These are phyloP conservation scores for Pemphredon lugubris DNA, from an alignment of 2,888 invertebrate genomes.

Conservation along the genomic window DNA sequence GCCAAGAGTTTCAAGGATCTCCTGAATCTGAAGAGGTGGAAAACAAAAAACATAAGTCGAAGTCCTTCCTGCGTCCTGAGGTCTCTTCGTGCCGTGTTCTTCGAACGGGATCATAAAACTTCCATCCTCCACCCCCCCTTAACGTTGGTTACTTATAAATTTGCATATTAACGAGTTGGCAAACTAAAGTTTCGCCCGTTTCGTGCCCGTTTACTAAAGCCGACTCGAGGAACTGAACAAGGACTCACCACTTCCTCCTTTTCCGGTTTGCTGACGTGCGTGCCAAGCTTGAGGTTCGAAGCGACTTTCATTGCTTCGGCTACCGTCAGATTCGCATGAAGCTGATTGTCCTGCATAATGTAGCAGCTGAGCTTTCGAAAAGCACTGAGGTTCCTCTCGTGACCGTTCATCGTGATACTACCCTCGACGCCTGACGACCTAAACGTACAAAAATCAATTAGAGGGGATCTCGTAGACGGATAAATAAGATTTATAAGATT, in stretches of 20 bases:
- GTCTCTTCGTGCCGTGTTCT: too few relatives aligned
- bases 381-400: conserved; percentile 90
- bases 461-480: too few relatives aligned
- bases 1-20: conserved; percentile 94
- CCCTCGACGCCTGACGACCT: conserved; percentile 86
- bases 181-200: too few relatives aligned
- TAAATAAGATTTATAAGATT: too few relatives aligned
- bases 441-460: too few relatives aligned
- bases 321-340: conserved; percentile 95
- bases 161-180: too few relatives aligned
- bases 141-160: too few relatives aligned
- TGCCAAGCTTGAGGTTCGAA: conserved; percentile 93
- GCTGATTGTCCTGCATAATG: conserved; percentile 97
- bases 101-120: too few relatives aligned
- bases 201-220: too few relatives aligned
- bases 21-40: conserved; percentile 91
- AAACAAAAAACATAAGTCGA: neutral
- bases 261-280: conserved; percentile 85
- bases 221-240: too few relatives aligned
- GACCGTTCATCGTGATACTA: conserved; percentile 92
- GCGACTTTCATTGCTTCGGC: conserved; percentile 97
- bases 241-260: conserved; percentile 93
- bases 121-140: too few relatives aligned
- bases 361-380: conserved; percentile 97
- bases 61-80: neutral